Base-by-base conservation (phyloP, 2,888 invertebrate species). In the Meghimatium bilineatum region DNA sequence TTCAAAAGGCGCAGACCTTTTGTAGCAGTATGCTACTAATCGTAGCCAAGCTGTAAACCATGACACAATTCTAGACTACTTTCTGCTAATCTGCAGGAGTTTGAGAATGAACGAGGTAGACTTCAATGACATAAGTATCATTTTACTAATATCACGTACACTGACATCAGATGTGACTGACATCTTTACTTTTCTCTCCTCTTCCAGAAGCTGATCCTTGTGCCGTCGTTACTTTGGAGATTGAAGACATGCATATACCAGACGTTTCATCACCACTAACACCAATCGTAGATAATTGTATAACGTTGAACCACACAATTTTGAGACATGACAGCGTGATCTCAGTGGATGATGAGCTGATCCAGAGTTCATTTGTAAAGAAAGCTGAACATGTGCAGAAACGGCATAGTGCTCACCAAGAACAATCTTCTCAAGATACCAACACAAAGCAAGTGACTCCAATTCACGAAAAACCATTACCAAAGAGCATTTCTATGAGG, bases 401-500 rank as follows among this genome's bases (percentile, higher is more conserved):
- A 26, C 38, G 26, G 12, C 66, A 32, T 6, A 5, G 3, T 12
- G 26, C 10, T 36, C 12, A 74, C 44, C 17, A 1, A 29, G 26
- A 26, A 49, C 10, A 44, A 36, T n/a, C 36, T 2, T 69, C 34
- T 12, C 29, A 10, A 34, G 56, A 3, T 56, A 3, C 2, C 14
- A 3, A 3, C n/a, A 38, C 26, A 71, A 14, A 36, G 12, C 71
- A 71, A 38, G 71, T 23, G 2, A 71, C 20, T 36, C 26, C 8
- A 12, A 23, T 5, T 49, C 52, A 17, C 20, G 72, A 74, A 20
- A 75, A 66, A 44, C 82, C 75, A 44, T 44, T 75, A 20, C 74
- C 82, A 32, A 63, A 36, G 29, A 67, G 71, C 44, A 32, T 66
- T 2, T 82, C 82, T 1, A 44, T 67, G 76, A 49, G n/a, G n/a